Conservation (phyloP, 2,888 invertebrate species). For the Pammene fasciana region DNA sequence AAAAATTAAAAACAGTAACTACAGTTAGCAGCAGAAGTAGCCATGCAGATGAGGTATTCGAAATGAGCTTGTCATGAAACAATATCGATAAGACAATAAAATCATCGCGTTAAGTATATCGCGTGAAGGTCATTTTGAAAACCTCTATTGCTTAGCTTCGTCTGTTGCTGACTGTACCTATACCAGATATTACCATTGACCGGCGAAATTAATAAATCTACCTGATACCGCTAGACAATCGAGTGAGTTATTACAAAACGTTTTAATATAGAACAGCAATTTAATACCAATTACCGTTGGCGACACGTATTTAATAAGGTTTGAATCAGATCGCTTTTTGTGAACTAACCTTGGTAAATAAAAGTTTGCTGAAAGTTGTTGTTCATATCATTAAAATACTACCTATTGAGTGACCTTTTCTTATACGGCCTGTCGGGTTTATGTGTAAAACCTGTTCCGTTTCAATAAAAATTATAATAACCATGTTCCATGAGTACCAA, state of each 20-base stretch:
- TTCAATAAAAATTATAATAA: background rate
- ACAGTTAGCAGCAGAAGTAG: too few species aligned
- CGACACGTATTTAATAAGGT: constrained; percentile 38
- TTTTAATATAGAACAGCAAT: constrained; percentile 37
- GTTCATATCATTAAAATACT: constrained; percentile 17
- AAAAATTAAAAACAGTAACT: too few species aligned
- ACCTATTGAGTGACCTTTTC: constrained; percentile 34
- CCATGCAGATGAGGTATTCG: too few species aligned
- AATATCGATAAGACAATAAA: too few species aligned
- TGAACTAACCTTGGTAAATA: constrained; percentile 35
- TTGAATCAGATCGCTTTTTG: constrained; percentile 38
- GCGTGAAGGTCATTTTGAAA: too few species aligned
- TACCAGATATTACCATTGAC: background rate
- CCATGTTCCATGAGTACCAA: background rate
- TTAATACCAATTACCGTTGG: constrained; percentile 36
- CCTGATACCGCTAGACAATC: constrained; percentile 13
- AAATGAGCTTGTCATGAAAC: too few species aligned
- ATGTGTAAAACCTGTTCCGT: constrained; percentile 10
- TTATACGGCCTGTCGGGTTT: constrained; percentile 18
- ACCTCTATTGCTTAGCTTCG: too few species aligned
- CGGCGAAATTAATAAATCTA: constrained; percentile 1
- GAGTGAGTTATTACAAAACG: constrained; percentile 35
- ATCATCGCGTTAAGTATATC: too few species aligned
- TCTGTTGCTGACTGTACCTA: too few species aligned
- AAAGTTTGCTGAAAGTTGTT: constrained; percentile 41